Evolutionary conservation across 92 coral and sea anemone species (phyloP).

Genomic region (Bergia sp.): DNA sequence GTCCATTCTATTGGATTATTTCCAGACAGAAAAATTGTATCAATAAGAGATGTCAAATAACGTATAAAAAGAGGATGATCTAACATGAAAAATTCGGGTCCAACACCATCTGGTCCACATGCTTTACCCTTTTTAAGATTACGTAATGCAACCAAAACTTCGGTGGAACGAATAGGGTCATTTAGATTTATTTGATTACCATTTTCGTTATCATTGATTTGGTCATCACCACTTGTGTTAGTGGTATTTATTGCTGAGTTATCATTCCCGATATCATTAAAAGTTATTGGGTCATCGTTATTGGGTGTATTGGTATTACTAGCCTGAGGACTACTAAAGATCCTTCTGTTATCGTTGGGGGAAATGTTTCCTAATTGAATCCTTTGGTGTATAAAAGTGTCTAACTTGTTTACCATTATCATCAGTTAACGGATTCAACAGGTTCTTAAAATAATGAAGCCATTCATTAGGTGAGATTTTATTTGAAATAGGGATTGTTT

Average conservation of each 20-base stretch:
- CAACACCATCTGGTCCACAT: background rate
- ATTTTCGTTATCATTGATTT: background rate
- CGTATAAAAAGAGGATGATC: background rate
- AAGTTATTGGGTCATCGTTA: background rate
- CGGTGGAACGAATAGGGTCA: background rate
- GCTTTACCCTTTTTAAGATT: background rate
- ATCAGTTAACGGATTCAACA: background rate
- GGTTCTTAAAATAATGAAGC: background rate
- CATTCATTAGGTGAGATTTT: background rate
- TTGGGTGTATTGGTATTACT: background rate
- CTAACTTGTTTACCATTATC: background rate
- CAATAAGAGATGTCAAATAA: background rate
- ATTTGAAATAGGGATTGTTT: background rate
- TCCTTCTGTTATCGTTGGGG: background rate
- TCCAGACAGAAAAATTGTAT: background rate
- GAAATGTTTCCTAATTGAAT: background rate
- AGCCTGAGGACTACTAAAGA: background rate
- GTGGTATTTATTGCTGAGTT: background rate
- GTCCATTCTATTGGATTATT: background rate
- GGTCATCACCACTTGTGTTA: background rate
- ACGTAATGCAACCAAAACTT: background rate
- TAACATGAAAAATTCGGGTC: background rate
- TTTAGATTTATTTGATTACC: background rate
- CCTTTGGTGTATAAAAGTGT: background rate
- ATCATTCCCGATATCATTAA: background rate